Percentiles rank a stretch among this genome's conserved stretches.
These are phyloP conservation scores for Xanthorhoe designata DNA, from an alignment of 2,888 invertebrate genomes.

Conservation along the genomic window DNA sequence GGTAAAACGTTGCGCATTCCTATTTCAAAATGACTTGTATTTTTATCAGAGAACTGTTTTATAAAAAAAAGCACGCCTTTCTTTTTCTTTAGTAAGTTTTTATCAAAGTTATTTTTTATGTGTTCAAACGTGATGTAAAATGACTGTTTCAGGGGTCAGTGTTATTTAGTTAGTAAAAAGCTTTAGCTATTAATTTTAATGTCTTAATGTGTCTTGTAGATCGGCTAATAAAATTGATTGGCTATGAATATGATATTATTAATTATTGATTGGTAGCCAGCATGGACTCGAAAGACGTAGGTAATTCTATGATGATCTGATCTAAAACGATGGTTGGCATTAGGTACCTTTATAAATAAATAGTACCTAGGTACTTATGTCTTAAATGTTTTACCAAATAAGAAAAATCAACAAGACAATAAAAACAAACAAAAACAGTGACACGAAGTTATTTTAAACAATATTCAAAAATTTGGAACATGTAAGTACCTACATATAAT, in stretches of 20 bases:
- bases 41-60: not conserved
- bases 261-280: constrained; percentile 30
- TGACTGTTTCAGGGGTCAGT: not conserved
- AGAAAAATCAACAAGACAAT: too few species aligned
- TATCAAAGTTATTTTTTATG: not conserved
- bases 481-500: too few species aligned
- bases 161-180: not conserved
- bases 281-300: constrained; percentile 22
- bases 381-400: too few species aligned
- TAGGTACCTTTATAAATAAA: too few species aligned
- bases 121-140: not conserved
- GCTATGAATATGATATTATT: constrained; percentile 23
- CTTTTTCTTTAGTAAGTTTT: not conserved
- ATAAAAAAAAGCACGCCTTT: not conserved
- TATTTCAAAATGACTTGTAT: constrained; percentile 10
- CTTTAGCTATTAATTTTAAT: not conserved
- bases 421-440: too few species aligned
- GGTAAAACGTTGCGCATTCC: constrained; percentile 29
- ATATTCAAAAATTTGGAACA: too few species aligned
- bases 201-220: not conserved
- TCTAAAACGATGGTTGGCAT: constrained; percentile 12
- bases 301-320: constrained; percentile 14
- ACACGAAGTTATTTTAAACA: too few species aligned
- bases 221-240: constrained; percentile 3
- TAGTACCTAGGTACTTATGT: too few species aligned